Evolutionary conservation across 2,888 invertebrate genomes (phyloP).

Genomic region (Cerceris rybyensis): DNA sequence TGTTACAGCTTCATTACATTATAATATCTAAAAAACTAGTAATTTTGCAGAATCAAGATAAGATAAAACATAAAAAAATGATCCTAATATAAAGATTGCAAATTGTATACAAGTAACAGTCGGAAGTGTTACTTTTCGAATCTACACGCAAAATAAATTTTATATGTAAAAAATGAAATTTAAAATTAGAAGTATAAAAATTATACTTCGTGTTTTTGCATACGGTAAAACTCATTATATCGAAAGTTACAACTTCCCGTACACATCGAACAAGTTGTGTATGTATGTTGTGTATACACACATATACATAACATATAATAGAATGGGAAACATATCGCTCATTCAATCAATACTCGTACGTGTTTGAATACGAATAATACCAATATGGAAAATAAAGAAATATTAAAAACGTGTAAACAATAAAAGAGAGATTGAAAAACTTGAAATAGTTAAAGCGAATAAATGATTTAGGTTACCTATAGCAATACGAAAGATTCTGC

Average conservation of each 20-base stretch:
- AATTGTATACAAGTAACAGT: too few relatives aligned
- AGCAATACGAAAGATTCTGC: constrained; percentile 14
- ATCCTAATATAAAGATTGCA: too few relatives aligned
- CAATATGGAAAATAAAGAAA: background rate
- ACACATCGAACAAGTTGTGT: too few relatives aligned
- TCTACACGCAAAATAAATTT: constrained; percentile 3
- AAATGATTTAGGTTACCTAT: constrained; percentile 48
- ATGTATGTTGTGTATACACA: too few relatives aligned
- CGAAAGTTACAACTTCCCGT: too few relatives aligned
- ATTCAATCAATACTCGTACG: too few relatives aligned
- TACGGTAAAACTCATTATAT: background rate
- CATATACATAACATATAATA: too few relatives aligned
- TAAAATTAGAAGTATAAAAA: constrained; percentile 39
- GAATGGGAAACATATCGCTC: too few relatives aligned
- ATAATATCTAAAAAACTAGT: background rate
- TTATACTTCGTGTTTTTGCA: constrained; percentile 50
- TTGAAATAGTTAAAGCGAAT: background rate
- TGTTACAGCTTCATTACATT: constrained; percentile 9
- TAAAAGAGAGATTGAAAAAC: constrained; percentile 7
- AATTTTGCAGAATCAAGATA: background rate
- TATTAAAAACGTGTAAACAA: background rate
- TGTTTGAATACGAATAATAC: too few relatives aligned
- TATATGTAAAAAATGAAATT: constrained; percentile 27
- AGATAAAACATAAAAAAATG: background rate
- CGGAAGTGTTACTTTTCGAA: too few relatives aligned